phyloP scores from a whole-genome alignment of 2,797 vertebrate species.

The Sylvilagus floridanus region DNA sequence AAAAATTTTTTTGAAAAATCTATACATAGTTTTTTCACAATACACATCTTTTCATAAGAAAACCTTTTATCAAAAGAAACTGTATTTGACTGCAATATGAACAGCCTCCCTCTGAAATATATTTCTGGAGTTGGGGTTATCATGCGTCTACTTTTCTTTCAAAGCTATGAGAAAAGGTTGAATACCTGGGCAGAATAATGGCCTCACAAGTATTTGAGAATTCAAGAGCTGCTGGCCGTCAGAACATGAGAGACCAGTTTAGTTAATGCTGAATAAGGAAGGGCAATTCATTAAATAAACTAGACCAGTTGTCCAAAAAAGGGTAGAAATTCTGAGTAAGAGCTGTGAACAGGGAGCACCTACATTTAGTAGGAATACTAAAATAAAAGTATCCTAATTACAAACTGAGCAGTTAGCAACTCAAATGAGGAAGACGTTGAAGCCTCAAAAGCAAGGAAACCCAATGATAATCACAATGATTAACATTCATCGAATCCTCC shows the following conservation, averaged over 20 bases:
- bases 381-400: conserved; percentile 1
- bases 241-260: not conserved
- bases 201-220: not conserved
- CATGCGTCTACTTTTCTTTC: not conserved
- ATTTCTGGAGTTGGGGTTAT: not conserved
- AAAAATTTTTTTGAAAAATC: too few species aligned
- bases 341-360: not conserved
- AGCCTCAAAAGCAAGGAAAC: not conserved
- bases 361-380: not conserved
- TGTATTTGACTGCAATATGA: not conserved
- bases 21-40: too few species aligned
- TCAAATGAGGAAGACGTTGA: conserved; percentile 21
- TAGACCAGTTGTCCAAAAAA: not conserved
- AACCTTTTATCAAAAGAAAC: not conserved
- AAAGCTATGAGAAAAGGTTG: not conserved
- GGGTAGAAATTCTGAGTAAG: not conserved
- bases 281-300: not conserved
- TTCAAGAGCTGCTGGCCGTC: not conserved
- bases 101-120: not conserved
- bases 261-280: not conserved
- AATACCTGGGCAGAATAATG: conserved; percentile 1
- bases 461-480: not conserved
- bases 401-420: not conserved
- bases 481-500: not conserved
- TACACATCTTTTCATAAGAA: too few species aligned